These are phyloP conservation scores for Athripsodes cinereus DNA, from an alignment of 2,888 invertebrate genomes.

Conservation along the genomic window DNA sequence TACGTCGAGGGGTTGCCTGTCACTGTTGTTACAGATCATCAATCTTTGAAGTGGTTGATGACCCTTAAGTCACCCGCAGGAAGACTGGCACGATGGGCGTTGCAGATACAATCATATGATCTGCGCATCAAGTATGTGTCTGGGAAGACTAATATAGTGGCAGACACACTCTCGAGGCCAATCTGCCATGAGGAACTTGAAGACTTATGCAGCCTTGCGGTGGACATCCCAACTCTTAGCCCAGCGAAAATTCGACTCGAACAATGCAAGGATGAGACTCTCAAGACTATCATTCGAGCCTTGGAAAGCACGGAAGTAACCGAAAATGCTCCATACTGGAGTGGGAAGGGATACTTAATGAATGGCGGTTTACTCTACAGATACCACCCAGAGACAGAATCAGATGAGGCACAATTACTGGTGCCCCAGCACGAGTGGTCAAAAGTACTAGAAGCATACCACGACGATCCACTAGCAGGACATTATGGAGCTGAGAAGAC, in stretches of 20 bases:
- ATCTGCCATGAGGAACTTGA: not conserved
- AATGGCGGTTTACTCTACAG: not conserved
- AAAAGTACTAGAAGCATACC: not conserved
- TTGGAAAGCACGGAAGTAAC: not conserved
- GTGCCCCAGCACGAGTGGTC: not conserved
- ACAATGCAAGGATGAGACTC: not conserved
- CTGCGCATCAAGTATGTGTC: not conserved
- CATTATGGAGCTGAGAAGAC: not conserved
- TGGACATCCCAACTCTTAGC: not conserved
- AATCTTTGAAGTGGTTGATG: too few relatives aligned
- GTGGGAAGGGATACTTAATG: not conserved
- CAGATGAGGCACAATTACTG: not conserved
- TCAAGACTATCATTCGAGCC: not conserved
- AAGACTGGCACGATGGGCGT: too few relatives aligned
- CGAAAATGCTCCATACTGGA: not conserved
- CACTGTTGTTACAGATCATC: constrained; percentile 33
- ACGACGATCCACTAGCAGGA: too few relatives aligned
- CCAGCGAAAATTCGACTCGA: not conserved
- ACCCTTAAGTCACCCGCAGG: too few relatives aligned
- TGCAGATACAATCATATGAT: constrained; percentile 12
- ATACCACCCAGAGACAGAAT: not conserved
- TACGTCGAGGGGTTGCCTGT: not conserved
- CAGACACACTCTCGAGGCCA: not conserved
- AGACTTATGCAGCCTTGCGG: not conserved
- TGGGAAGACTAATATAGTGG: not conserved